phyloP scores from a whole-genome alignment of 2,113 vertebrate genomes.

The Argyrosomus japonicus region DNA sequence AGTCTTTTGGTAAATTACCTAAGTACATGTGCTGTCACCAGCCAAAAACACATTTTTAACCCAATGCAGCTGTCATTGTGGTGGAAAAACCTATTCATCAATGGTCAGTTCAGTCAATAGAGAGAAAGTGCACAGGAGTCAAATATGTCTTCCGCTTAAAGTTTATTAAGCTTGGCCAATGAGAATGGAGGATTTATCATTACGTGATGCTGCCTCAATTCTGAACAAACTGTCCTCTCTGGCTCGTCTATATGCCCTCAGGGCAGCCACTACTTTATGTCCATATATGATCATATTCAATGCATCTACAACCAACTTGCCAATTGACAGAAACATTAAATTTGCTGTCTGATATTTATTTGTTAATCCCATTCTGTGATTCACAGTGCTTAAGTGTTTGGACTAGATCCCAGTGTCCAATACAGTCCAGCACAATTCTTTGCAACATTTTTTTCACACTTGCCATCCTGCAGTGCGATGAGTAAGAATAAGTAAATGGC shows the following conservation, averaged over 20 bases:
- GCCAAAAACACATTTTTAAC: neutral
- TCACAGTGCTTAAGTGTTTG: neutral
- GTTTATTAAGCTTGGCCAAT: too few relatives aligned
- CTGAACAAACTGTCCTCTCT: too few relatives aligned
- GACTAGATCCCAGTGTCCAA: neutral
- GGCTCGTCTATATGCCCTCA: too few relatives aligned
- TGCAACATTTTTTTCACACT: neutral
- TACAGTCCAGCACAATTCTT: neutral
- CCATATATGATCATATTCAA: too few relatives aligned
- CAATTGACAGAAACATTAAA: constrained; percentile 13
- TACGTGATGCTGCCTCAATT: too few relatives aligned
- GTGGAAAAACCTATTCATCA: too few relatives aligned
- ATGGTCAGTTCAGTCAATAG: too few relatives aligned
- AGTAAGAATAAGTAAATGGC: neutral
- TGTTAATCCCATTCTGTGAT: neutral
- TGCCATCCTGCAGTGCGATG: neutral
- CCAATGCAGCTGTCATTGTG: neutral
- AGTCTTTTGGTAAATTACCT: neutral
- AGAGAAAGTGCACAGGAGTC: too few relatives aligned
- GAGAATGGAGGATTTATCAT: too few relatives aligned
- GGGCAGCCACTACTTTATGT: too few relatives aligned
- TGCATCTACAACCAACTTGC: too few relatives aligned
- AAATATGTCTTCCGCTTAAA: too few relatives aligned
- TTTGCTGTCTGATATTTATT: neutral
- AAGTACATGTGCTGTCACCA: neutral